A percentile compares a stretch with the other conserved stretches of the same genome.
Conservation (phyloP, 2,113 vertebrate genomes). For the Mystacornis crossleyi region DNA sequence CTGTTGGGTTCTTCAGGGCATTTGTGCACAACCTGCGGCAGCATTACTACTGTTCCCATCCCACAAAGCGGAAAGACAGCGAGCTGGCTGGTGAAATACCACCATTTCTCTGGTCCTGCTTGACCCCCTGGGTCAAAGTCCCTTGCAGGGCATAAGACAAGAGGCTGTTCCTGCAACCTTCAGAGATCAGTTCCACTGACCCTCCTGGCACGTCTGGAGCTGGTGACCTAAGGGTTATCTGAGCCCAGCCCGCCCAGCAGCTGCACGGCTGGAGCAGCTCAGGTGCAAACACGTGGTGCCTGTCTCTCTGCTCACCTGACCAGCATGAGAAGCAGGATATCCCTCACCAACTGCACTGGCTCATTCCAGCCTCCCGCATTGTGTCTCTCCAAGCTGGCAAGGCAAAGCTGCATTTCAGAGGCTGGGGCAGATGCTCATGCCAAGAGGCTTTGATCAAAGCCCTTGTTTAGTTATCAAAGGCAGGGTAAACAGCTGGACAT, state of each 20-base stretch:
- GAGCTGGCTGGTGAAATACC: background rate
- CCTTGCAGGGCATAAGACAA: accelerated
- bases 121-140: accelerated
- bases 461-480: background rate
- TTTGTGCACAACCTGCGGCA: background rate
- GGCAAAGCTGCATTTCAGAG: background rate
- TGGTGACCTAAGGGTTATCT: background rate
- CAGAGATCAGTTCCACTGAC: accelerated
- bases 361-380: background rate
- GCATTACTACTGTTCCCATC: background rate
- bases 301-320: background rate
- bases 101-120: background rate
- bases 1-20: background rate
- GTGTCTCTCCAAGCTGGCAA: background rate
- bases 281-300: background rate
- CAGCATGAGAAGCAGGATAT: background rate
- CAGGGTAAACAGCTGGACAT: background rate
- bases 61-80: background rate
- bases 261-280: accelerated
- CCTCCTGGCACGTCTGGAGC: background rate
- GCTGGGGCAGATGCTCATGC: background rate
- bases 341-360: background rate
- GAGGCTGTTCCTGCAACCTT: background rate
- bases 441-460: background rate
- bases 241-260: background rate